Evolutionary conservation across 2,888 invertebrate genomes (phyloP).

Genomic region (Caenorhabditis sinica): DNA sequence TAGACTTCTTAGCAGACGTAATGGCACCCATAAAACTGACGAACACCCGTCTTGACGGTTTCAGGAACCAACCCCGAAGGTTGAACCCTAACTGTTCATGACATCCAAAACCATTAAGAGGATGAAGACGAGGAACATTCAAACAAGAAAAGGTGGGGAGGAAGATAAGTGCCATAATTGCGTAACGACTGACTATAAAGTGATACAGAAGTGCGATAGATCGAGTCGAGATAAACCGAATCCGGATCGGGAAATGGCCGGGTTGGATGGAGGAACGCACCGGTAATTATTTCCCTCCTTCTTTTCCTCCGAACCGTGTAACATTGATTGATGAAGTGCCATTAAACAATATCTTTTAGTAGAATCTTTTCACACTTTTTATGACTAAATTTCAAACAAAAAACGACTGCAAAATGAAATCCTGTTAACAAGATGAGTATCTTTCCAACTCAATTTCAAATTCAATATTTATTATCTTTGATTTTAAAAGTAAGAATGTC

Average conservation of each 20-base stretch:
- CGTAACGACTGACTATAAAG: conserved; percentile 67
- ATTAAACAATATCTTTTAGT: conserved; percentile 49
- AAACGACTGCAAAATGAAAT: not conserved
- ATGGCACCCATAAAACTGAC: conserved; percentile 64
- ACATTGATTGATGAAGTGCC: conserved; percentile 67
- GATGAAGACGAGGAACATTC: conserved; percentile 20
- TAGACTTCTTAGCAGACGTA: conserved; percentile 31
- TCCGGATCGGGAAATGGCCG: conserved; percentile 61
- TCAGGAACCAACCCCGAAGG: conserved; percentile 15
- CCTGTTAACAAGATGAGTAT: not conserved
- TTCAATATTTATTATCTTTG: conserved; percentile 19
- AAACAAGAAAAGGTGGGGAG: not conserved
- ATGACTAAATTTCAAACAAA: conserved; percentile 43
- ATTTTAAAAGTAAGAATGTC: not conserved
- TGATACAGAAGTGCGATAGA: conserved; percentile 64
- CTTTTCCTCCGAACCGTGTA: conserved; percentile 48
- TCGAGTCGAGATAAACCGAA: conserved; percentile 53
- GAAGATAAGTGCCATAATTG: conserved; percentile 64
- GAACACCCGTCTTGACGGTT: conserved; percentile 54
- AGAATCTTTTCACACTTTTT: conserved; percentile 58
- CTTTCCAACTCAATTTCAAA: not conserved
- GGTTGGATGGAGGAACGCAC: conserved; percentile 51
- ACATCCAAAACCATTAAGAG: conserved; percentile 25
- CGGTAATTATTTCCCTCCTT: conserved; percentile 58
- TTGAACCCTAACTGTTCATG: conserved; percentile 51